These are phyloP conservation scores for Montipora efflorescens DNA, from an alignment of 64 coral and sea anemone species.

Conservation along the genomic window DNA sequence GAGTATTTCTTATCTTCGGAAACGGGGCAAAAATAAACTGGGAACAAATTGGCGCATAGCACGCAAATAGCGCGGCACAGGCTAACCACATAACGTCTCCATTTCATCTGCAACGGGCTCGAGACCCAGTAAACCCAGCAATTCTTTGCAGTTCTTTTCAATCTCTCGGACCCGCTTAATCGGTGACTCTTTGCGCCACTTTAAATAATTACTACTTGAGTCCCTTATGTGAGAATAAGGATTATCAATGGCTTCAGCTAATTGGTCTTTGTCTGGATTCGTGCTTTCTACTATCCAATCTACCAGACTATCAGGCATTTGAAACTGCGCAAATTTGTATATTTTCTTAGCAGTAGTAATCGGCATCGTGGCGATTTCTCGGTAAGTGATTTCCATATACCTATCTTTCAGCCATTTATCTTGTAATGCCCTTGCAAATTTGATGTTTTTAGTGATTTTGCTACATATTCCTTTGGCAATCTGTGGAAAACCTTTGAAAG, in stretches of 20 bases:
- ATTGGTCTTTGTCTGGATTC: slow-evolving; percentile 9
- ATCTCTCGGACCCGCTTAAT: slow-evolving; percentile 36
- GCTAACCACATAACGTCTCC: slow-evolving; percentile 5
- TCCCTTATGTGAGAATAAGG: slow-evolving; percentile 52
- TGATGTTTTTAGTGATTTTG: slow-evolving; percentile 19
- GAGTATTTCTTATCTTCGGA: no score
- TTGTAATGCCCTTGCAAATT: neutral
- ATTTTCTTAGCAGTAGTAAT: slow-evolving; percentile 58
- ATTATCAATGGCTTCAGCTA: neutral
- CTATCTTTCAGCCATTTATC: slow-evolving; percentile 11
- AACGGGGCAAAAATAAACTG: no score
- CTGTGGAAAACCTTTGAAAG: neutral
- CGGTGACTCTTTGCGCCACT: slow-evolving; percentile 57
- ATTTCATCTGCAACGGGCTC: slow-evolving; percentile 33
- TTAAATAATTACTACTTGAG: slow-evolving; percentile 26
- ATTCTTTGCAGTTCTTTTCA: slow-evolving; percentile 12
- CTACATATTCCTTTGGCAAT: neutral
- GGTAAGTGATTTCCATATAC: slow-evolving; percentile 43
- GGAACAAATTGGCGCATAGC: no score
- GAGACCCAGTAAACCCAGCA: slow-evolving; percentile 32
- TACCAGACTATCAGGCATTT: slow-evolving; percentile 25
- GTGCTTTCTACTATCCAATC: slow-evolving; percentile 57
- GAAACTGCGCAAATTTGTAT: slow-evolving; percentile 55
- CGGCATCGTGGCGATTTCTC: slow-evolving; percentile 43
- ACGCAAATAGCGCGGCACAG: neutral